Base-by-base conservation (phyloP, 2,797 vertebrate species). In the Cheirogaleus major region DNA sequence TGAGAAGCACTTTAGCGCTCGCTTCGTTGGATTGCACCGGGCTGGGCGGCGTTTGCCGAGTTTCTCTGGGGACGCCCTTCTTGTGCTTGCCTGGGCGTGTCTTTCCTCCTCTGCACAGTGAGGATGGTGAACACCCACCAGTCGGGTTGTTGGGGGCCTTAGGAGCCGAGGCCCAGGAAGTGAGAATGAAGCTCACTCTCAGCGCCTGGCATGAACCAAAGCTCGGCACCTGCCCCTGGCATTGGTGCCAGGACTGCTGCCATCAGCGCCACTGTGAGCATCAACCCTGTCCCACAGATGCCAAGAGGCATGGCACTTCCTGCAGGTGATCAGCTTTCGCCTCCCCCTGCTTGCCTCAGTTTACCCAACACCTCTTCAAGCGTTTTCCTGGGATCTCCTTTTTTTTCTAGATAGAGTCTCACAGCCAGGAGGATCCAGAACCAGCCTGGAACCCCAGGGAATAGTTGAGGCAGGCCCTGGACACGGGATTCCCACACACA, bases 171-270 rank as follows among this genome's bases (percentile, higher is more conserved):
- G 63, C 32, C 61, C 15, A n/a, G 63, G 63, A 67, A 67, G 63
- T 38, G 35, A 38, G 67, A 38, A 32, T 9, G 82, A 59, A 13
- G 69, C 23, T 43, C 50, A 5, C 0, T 5, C 35, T 70, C 48
- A 12, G 57, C 7, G 7, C 57, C 38, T 18, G 82, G 89, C 22
- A 6, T 1, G 13, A 45, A 4, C 70, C 41, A 45, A 22, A 27
- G 70, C 78, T 32, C 17, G 18, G 35, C 20, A 11, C 67, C 67
- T 38, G 67, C 67, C 20, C 6, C 20, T 78, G 10, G 6, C 0
- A 12, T 4, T 35, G 11, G 0, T 25, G 30, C 35, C 12, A 0
- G 59, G 38, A 30, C 3, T 0, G 4, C 52, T 38, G 57, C 50
- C 52, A 1, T 27, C 5, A 5, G 70, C 0, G 5, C 27, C 55